Evolutionary conservation across 2,797 vertebrate genomes (phyloP).

Genomic region (Mus caroli): DNA sequence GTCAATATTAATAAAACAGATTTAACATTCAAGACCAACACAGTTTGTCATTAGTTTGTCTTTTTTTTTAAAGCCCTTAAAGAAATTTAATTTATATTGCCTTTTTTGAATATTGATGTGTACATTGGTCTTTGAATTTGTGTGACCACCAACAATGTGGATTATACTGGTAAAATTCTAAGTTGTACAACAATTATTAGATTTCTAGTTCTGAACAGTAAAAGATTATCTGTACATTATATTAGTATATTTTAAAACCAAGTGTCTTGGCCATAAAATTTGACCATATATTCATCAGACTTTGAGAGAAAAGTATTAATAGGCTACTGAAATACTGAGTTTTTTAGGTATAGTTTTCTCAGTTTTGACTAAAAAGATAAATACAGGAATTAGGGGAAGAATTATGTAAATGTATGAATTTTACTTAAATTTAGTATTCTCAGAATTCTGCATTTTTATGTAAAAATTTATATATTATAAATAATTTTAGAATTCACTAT

Average conservation of each 20-base stretch:
- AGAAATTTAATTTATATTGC: neutral
- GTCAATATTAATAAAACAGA: neutral
- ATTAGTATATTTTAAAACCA: conserved; percentile 40
- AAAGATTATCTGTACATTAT: neutral
- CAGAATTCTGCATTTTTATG: conserved; percentile 2
- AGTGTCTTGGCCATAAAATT: neutral
- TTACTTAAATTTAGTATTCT: conserved; percentile 18
- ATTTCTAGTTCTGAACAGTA: neutral
- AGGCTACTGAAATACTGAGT: conserved; percentile 5
- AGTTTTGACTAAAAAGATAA: conserved; percentile 10
- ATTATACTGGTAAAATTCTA: neutral
- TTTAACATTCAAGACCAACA: conserved; percentile 35
- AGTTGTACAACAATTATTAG: neutral
- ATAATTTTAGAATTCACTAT: neutral
- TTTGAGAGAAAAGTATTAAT: conserved; percentile 33
- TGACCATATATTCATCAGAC: neutral
- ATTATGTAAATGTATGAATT: neutral
- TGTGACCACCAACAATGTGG: neutral
- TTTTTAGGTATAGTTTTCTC: neutral
- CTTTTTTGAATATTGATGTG: conserved; percentile 30
- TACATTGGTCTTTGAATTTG: conserved; percentile 21
- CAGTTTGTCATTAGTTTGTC: neutral
- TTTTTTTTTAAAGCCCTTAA: conserved; percentile 50
- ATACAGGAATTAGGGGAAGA: neutral
- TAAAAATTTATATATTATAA: neutral